Base-by-base conservation (phyloP, 2,113 vertebrate genomes). In the Rhynchopsitta pachyrhyncha region DNA sequence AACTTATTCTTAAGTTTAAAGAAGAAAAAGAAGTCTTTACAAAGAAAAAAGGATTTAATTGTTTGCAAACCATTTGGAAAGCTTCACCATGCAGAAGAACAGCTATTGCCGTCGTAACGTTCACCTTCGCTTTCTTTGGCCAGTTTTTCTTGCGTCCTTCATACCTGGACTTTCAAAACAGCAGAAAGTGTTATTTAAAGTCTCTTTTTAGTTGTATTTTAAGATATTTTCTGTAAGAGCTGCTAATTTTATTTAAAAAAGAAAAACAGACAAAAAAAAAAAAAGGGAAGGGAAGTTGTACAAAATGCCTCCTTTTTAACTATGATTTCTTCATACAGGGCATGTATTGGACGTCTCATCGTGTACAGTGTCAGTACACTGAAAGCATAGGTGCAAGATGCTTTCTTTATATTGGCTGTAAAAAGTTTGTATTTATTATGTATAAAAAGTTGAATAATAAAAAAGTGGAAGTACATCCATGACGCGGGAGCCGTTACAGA, bases 341-440 rank as follows among this genome's bases (percentile, higher is more conserved):
- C 97, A 96, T 95, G 86, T 96, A 97, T 96, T 59, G 77, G 81
- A 75, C 87, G n/a, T 89, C 17, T 94, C 97, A 94, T 92, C 77
- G 13, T 96, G 98, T 98, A 98, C 98, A 98, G 97, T 94, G 98
- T 98, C 97, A 95, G 96, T 98, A 98, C 98, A 67, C 97, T 93
- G 98, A 98, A 97, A 98, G 98, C 96, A 97, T 95, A 91, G 97
- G 97, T 98, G 98, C 98, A 95, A 97, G 33, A 98, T 98, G 98
- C 98, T 98, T 98, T 99, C 98, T 98, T 98, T 99, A 98, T 98
- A 98, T 98, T 98, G 99, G 98, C 98, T 99, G 99, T 99, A 99
- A 98, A 99, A 99, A 98, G 98, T 99, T 99, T 99, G 99, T 99
- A 99, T 99, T 99, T 99, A 99, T 99, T 99, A 99, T 99, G 99